phyloP scores from a whole-genome alignment of 1,140 invertebrate species.

The Drosophila asahinai region DNA sequence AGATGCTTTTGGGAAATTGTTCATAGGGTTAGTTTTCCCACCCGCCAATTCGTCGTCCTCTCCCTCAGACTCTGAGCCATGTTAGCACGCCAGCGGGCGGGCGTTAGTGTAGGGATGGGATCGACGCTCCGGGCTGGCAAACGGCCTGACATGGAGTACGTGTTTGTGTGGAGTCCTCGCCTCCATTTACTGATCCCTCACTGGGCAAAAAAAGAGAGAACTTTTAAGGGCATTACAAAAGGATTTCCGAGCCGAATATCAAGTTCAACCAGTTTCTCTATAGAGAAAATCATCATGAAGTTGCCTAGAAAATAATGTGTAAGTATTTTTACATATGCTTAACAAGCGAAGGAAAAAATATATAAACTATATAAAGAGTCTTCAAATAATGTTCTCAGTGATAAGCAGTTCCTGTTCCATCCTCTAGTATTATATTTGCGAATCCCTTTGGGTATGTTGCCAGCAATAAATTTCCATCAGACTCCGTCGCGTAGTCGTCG shows the following conservation, averaged over 20 bases:
- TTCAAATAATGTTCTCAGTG: constrained; percentile 18
- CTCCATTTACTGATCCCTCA: constrained; percentile 37
- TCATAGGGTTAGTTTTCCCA: constrained; percentile 72
- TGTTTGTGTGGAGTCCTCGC: constrained; percentile 62
- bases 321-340: not conserved
- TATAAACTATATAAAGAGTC: too few relatives aligned
- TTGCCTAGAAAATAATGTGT: too few relatives aligned
- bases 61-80: constrained; percentile 26
- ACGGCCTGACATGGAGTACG: constrained; percentile 70
- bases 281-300: too few relatives aligned
- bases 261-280: too few relatives aligned
- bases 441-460: constrained; percentile 81
- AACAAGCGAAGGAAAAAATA: not conserved
- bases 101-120: constrained; percentile 1
- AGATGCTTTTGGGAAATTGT: constrained; percentile 74
- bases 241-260: not conserved
- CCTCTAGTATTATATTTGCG: constrained; percentile 78
- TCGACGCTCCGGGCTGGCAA: constrained; percentile 37
- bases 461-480: constrained; percentile 83
- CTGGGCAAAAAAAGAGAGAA: not conserved
- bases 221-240: not conserved
- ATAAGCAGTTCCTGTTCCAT: constrained; percentile 10
- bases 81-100: constrained; percentile 31
- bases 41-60: constrained; percentile 25
- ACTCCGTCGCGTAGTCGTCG: constrained; percentile 37